Evolutionary conservation across 2,888 invertebrate species (phyloP).

Genomic region (Helobdella robusta): DNA sequence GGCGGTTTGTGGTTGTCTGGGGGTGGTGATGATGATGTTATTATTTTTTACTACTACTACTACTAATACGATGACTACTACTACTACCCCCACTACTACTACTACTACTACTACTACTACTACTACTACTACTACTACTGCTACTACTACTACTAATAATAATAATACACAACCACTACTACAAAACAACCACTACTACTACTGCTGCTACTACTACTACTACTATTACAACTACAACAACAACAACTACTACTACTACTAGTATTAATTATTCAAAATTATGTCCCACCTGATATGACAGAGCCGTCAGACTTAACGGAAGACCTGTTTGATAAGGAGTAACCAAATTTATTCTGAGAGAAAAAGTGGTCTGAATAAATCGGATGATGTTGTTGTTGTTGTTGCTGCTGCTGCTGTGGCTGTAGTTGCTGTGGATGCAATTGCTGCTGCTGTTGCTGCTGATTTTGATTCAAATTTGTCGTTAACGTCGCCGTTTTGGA

Average conservation of each 20-base stretch:
- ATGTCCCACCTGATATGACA: no score
- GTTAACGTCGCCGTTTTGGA: no score
- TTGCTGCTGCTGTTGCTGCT: conserved; percentile 1
- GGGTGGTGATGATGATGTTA: no score
- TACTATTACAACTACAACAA: no score
- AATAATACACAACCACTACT: neutral
- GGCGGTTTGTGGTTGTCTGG: no score
- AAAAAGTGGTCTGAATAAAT: neutral
- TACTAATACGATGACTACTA: no score
- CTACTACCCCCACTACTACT: neutral
- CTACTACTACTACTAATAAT: neutral
- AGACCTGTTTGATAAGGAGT: conserved; percentile 16
- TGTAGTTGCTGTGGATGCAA: neutral
- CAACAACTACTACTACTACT: no score
- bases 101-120: neutral
- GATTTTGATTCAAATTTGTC: neutral
- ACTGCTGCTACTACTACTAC: no score
- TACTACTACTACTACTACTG: neutral
- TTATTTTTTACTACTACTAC: no score
- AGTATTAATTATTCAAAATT: no score
- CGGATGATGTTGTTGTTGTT: neutral
- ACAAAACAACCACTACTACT: no score
- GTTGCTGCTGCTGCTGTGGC: conserved; percentile 4
- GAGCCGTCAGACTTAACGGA: conserved; percentile 19
- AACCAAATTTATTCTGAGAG: neutral